Evolutionary conservation across 2,888 invertebrate species (phyloP), one percentile per base, ranked within the genome.

Genomic region (Octonoba sinensis): DNA sequence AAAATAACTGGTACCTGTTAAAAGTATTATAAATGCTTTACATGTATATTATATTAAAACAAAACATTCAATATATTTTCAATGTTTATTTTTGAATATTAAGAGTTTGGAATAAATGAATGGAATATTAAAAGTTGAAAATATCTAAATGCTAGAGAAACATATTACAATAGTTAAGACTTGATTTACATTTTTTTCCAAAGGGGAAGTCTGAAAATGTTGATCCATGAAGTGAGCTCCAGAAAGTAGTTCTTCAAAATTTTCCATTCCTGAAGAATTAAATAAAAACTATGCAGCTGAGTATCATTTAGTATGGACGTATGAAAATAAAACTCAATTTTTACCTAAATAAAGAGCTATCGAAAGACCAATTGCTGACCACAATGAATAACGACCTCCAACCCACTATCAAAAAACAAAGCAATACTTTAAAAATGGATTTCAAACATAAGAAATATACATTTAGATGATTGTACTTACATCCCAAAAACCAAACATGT

Each of bases 401-500:
- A 99, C 99, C 98, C 99, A 99, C 90, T 90, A 86, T 60, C 77
- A 64, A 44, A 57, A 57, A 24, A 69, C n/a, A 22, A 47, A 44
- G 3, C 12, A 56, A 8, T 22, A 49, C 24, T n/a, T 67, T 18
- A 36, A 49, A 20, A 65, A 16, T 8, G 16, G 11, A 18, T 13
- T 18, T 18, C n/a, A 16, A 16, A 57, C 16, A 70, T 59, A 24
- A 3, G 47, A 70, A n/a, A 44, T 11, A n/a, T 22, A 47, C 6
- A n/a, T 36, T 49, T 76, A 51, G 16, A 57, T 24, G 27, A 57
- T 24, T 20, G n/a, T 27, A 89, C 90, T 89, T 87, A 90, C 90
- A 90, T 99, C 99, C 99, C 99, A 99, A 90, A 99, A 99, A 24
- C 95, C 98, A 90, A 99, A 99, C 97, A 99, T 99, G 88, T 99